Base-by-base conservation (phyloP, 30 jellyfish, hydroid and myxozoan species). In the Aurelia coerulea region DNA sequence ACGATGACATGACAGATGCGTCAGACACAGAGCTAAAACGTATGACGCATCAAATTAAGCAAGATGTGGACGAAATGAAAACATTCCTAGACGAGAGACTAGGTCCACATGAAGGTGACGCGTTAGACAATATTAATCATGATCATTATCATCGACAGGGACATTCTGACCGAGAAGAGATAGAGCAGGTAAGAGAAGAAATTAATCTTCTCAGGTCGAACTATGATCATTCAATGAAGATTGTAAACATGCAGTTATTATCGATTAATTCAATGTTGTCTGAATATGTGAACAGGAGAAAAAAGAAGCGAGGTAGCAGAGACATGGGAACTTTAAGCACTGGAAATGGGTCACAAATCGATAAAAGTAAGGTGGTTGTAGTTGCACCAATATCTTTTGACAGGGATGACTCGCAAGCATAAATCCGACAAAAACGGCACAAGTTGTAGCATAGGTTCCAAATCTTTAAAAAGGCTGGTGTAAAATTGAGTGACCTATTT, bases 1-100 rank as follows among this genome's bases (percentile, higher is more conserved):
- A 95, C 79, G 99, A 95, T 65, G 97, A 89, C 54, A 83, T 75
- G 89, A 83, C 83, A 17, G 95, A 85, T 52, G 86, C 88, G 35
- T 84, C 86, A 13, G 96, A 86, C 67, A 46, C 74, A 11, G 97
- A 87, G 79, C 56, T 95, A 60, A 93, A 75, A 63, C 75, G 90
- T 18, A 84, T 84, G 92, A 93, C 98, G 49, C 93, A 88, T 19
- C 96, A 93, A 34, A 93, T 93, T 12, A 88, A 93, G 76, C 69
- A 51, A 13, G 89, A 80, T 10, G 80, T 93, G 2, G 98, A 93
- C 65, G 42, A 56, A 5, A 39, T 88, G 67, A 84, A 85, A 17
- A 77, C 80, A 51, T 74, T 16, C 50, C 88, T 91, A n/a, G 79
- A 78, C 29, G 86, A 59, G 2, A 77, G 78, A 35, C 19, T 90